A percentile compares a stretch with the other conserved stretches of the same genome.
phyloP scores from a whole-genome alignment of 1,140 invertebrate genomes.

The Drosophila athabasca region DNA sequence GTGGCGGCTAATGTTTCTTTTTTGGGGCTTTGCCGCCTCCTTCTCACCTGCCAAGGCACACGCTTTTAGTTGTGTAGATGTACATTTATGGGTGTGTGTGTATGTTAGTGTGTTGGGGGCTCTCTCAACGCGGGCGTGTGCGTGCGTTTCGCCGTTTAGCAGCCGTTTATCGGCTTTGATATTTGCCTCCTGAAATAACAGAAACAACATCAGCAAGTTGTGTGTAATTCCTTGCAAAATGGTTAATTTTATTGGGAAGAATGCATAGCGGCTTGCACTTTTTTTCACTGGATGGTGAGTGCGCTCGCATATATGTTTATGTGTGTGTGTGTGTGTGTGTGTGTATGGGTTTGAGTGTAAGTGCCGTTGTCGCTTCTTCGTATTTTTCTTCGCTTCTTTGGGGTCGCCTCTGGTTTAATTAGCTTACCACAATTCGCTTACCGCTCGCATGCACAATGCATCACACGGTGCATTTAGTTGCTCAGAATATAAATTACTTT shows the following conservation, averaged over 20 bases:
- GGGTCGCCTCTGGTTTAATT: slow-evolving; percentile 41
- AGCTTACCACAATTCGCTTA: slow-evolving; percentile 64
- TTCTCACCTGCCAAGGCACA: slow-evolving; percentile 61
- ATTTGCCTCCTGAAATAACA: slow-evolving; percentile 57
- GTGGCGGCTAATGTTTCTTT: no score
- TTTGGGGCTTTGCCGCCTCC: slow-evolving; percentile 8
- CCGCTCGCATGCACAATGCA: slow-evolving; percentile 57
- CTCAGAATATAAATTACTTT: slow-evolving; percentile 52
- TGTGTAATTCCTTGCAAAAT: slow-evolving; percentile 11
- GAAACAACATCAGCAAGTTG: slow-evolving; percentile 29
- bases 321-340: slow-evolving; percentile 18
- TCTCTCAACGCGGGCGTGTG: slow-evolving; percentile 25
- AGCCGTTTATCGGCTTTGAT: slow-evolving; percentile 58
- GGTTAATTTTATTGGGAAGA: slow-evolving; percentile 37
- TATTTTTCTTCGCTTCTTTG: slow-evolving; percentile 58
- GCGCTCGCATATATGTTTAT: slow-evolving; percentile 20
- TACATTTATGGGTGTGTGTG: slow-evolving; percentile 46
- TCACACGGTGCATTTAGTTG: slow-evolving; percentile 51
- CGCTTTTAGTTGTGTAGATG: slow-evolving; percentile 17
- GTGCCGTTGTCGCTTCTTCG: slow-evolving; percentile 62
- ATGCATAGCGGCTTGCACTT: slow-evolving; percentile 66
- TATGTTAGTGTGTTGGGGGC: slow-evolving; percentile 2
- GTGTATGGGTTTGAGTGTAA: slow-evolving; percentile 33
- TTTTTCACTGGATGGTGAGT: slow-evolving; percentile 60
- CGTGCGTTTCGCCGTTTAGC: slow-evolving; percentile 38